Evolutionary conservation across 1,140 invertebrate genomes (phyloP), one percentile per base, ranked within the genome.

Genomic region (Chrysoperla carnea): DNA sequence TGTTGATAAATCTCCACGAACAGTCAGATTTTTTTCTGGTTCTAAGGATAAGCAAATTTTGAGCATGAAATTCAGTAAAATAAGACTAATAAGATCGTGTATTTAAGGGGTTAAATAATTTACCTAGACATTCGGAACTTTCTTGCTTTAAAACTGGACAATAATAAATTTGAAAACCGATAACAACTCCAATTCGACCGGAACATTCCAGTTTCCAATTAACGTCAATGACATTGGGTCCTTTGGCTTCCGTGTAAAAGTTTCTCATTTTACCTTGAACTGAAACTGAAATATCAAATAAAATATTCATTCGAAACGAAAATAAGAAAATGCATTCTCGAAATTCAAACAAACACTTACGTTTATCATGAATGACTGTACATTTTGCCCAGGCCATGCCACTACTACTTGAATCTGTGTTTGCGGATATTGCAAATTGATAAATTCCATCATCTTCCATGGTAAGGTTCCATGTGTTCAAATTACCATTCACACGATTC

Each of bases 371-470:
- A n/a, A 80, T 71, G 33, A 81, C 71, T 4, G 78, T 80, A 58
- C 82, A 84, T 3, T 70, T 70, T 7, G 80, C 75, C 81, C 81
- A 84, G 7, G 76, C 62, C 75, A 85, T 82, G 0, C 81, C 81
- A 55, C 79, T 83, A 47, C 76, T 80, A 17, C 62, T 61, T 6
- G 53, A 58, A 4, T 65, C 54, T 6, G 68, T 71, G 52, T 84
- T 82, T 5, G 76, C 73, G 4, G 81, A 72, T 47, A 85, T 79
- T 8, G 80, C 81, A 62, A 84, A 76, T 47, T 77, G 73, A 46
- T 73, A 73, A 4, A 67, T 62, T 45, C 65, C 66, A 9, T 56
- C 53, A 6, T 62, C 55, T 44, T 66, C 54, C 4, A 69, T 61
- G 2, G 66, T 69, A 42, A 73, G 60, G 44, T 71, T 71, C 37